A percentile compares a stretch with the other conserved stretches of the same genome.
Conservation (phyloP, 2,888 invertebrate species). For the Drosophila picticornis region DNA sequence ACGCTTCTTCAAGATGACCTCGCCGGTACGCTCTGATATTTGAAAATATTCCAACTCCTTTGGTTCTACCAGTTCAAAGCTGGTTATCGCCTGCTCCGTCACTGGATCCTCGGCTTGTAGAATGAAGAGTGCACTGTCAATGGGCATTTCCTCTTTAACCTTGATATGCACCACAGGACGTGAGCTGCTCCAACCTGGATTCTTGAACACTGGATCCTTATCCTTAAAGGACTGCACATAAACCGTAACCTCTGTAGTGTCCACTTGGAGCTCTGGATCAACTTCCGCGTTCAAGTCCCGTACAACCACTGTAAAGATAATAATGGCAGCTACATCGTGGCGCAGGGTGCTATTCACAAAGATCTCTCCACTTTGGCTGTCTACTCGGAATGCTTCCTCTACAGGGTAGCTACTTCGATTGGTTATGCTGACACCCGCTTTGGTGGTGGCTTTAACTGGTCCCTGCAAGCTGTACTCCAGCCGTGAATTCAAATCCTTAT, state of each 20-base stretch:
- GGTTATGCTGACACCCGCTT: constrained; percentile 90
- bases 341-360: constrained; percentile 89
- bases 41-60: constrained; percentile 86
- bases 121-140: constrained; percentile 90
- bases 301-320: constrained; percentile 90
- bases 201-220: constrained; percentile 91
- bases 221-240: constrained; percentile 92
- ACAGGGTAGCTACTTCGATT: constrained; percentile 88
- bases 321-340: constrained; percentile 90
- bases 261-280: constrained; percentile 88
- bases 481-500: constrained; percentile 89
- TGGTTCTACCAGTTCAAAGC: constrained; percentile 87
- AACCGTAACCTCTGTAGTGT: constrained; percentile 89
- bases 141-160: constrained; percentile 91
- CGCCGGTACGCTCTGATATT: constrained; percentile 89
- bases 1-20: constrained; percentile 90
- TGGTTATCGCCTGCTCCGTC: constrained; percentile 88
- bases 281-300: constrained; percentile 90
- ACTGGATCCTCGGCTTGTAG: constrained; percentile 90
- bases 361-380: constrained; percentile 89
- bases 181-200: constrained; percentile 90
- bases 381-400: constrained; percentile 89
- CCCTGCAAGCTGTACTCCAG: constrained; percentile 90
- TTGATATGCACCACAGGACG: constrained; percentile 89
- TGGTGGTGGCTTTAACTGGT: constrained; percentile 90